Percentiles rank a stretch among this genome's conserved stretches.
Conservation (phyloP, 2,797 vertebrate genomes). For the Silurus aristotelis region DNA sequence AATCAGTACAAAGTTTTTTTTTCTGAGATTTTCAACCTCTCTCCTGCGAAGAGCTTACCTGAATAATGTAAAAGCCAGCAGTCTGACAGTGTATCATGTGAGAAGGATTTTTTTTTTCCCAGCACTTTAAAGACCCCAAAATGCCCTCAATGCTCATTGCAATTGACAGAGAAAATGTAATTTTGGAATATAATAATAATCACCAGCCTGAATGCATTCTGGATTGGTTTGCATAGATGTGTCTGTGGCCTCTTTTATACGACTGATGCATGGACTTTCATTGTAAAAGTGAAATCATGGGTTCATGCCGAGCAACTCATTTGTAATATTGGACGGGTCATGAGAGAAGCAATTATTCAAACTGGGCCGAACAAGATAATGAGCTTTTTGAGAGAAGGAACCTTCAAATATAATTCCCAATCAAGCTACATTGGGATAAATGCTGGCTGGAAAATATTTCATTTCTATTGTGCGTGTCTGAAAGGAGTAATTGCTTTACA, state of each 20-base stretch:
- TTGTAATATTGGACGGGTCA: constrained; percentile 34
- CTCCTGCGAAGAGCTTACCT: background rate
- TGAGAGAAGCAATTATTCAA: constrained; percentile 44
- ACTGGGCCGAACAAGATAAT: constrained; percentile 38
- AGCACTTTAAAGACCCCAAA: background rate
- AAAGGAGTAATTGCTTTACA: constrained; percentile 32
- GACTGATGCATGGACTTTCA: constrained; percentile 32
- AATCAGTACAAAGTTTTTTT: background rate
- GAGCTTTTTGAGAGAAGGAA: constrained; percentile 28
- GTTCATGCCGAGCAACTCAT: constrained; percentile 36
- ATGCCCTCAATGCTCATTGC: background rate
- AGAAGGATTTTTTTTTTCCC: background rate
- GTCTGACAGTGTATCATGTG: background rate
- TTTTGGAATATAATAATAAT: constrained; percentile 8
- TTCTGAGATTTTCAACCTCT: background rate
- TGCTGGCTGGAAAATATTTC: constrained; percentile 39
- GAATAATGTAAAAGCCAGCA: background rate
- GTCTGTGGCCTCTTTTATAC: constrained; percentile 38
- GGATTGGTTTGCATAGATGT: constrained; percentile 9
- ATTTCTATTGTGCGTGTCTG: constrained; percentile 49
- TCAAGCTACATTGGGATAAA: constrained; percentile 41
- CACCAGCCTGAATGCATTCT: background rate
- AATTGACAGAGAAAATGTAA: background rate
- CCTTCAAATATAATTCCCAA: constrained; percentile 44
- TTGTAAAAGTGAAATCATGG: constrained; percentile 25